phyloP scores from a whole-genome alignment of 2,113 vertebrate species.

The Sebastes fasciatus region DNA sequence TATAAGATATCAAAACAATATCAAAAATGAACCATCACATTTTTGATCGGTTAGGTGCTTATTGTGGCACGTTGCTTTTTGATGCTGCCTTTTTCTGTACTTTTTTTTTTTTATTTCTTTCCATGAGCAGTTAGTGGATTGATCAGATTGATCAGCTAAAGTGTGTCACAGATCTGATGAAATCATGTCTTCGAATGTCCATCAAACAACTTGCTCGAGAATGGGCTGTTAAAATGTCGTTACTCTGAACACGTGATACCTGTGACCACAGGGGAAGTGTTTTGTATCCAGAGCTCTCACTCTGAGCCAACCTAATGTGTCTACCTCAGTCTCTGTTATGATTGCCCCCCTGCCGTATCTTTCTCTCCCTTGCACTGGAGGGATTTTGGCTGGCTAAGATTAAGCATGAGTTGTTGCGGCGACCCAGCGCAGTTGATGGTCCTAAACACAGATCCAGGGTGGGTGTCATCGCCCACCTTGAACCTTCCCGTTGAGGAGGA shows the following conservation, averaged over 20 bases:
- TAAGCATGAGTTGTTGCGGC: conserved; percentile 65
- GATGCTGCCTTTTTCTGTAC: conserved; percentile 60
- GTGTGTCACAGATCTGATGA: conserved; percentile 55
- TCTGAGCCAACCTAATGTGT: conserved; percentile 84
- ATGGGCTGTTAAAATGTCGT: conserved; percentile 62
- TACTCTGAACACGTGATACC: conserved; percentile 59
- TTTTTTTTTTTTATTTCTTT: conserved; percentile 53
- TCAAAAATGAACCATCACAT: conserved; percentile 56
- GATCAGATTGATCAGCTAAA: conserved; percentile 50
- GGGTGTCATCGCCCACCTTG: conserved; percentile 46
- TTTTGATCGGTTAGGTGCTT: conserved; percentile 67
- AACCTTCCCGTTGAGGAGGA: conserved; percentile 30
- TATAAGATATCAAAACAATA: conserved; percentile 52
- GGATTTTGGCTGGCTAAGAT: conserved; percentile 74
- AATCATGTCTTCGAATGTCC: conserved; percentile 57
- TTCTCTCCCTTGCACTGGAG: conserved; percentile 73
- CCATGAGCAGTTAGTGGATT: conserved; percentile 54
- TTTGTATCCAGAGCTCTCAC: conserved; percentile 76
- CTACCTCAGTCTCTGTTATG: conserved; percentile 91
- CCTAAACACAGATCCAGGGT: conserved; percentile 69
- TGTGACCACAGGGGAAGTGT: conserved; percentile 74
- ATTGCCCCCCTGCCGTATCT: conserved; percentile 72
- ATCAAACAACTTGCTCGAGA: conserved; percentile 39
- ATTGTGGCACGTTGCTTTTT: conserved; percentile 71
- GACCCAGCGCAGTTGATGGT: conserved; percentile 52